phyloP scores from a whole-genome alignment of 2,797 vertebrate genomes.

The Neomorphus geoffroyi region DNA sequence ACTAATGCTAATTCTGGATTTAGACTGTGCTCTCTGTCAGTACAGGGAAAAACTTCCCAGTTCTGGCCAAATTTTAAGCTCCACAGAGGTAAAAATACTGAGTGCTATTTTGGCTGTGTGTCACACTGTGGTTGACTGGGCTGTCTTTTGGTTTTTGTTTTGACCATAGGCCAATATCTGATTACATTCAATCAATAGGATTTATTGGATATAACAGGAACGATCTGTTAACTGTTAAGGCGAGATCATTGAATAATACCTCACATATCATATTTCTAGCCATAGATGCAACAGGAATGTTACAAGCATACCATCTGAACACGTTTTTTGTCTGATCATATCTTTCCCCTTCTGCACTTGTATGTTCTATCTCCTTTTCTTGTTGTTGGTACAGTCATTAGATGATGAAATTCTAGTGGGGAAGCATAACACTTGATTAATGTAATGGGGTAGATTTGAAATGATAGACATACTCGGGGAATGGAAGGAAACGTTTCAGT shows the following conservation, averaged over 20 bases:
- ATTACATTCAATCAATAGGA: not conserved
- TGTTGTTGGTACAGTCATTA: not conserved
- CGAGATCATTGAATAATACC: not conserved
- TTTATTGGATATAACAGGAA: conserved; percentile 9
- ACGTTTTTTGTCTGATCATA: not conserved
- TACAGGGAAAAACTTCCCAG: not conserved
- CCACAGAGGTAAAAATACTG: not conserved
- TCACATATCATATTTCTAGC: not conserved
- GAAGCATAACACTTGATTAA: not conserved
- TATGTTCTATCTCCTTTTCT: not conserved
- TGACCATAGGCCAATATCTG: not conserved
- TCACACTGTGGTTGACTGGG: not conserved
- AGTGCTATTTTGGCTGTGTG: not conserved
- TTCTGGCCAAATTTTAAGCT: not conserved
- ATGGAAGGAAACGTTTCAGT: not conserved
- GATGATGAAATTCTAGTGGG: not conserved
- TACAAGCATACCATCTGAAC: not conserved
- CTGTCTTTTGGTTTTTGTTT: not conserved
- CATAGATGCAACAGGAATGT: not conserved
- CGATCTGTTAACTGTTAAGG: conserved; percentile 6
- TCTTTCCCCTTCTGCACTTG: not conserved
- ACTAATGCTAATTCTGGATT: not conserved
- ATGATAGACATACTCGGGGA: not conserved
- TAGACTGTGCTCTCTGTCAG: not conserved
- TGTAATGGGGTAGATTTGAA: not conserved